Base-by-base conservation (phyloP, 37 sponge, comb jelly and placozoan species). In the Chondrilla cf. caribensis region DNA sequence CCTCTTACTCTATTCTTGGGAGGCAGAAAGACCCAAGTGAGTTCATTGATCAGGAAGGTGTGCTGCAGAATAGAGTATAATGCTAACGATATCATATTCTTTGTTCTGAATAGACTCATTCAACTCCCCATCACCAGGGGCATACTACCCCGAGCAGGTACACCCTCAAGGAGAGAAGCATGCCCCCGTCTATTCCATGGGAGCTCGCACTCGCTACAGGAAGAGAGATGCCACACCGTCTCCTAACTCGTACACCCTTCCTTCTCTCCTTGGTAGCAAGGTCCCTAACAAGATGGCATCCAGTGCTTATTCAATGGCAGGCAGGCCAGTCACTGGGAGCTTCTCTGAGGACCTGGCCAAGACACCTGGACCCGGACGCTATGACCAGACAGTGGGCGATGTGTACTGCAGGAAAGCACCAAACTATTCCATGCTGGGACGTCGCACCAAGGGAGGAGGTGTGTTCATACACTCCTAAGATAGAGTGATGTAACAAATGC, bases 171-270 rank as follows among this genome's bases (percentile, higher is more conserved):
- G 95, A 17, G 99, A 98, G 67, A 84, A 84, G n/a, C 90, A 89
- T 79, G 94, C 99, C 39, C 99, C 99, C 8, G 84, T 80, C 29
- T 96, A 96, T 79, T 96, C 99, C 42, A 98, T 98, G 95, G 90
- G 95, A 0, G 65, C 84, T 38, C 79, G 99, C 32, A 93, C 99
- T 17, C 57, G 89, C 64, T 93, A 92, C 79, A 54, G 92, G 9
- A 96, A 93, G 73, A 79, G 92, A 33, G 99, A 96, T 77, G 82
- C 79, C 82, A 87, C 76, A 36, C 99, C 99, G 25, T 93, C 99
- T 24, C 82, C 99, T 31, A 98, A 93, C 84, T 89, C 97, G 8
- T 98, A 98, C 93, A 89, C 90, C 8, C 90, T 98, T 9, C 99
- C 99, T 5, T 39, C 83, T 39, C 84, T 96, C 35, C 83, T 98